Evolutionary conservation across 2,888 invertebrate species (phyloP), one percentile per base, ranked within the genome.

Genomic region (Euplagia quadripunctaria): DNA sequence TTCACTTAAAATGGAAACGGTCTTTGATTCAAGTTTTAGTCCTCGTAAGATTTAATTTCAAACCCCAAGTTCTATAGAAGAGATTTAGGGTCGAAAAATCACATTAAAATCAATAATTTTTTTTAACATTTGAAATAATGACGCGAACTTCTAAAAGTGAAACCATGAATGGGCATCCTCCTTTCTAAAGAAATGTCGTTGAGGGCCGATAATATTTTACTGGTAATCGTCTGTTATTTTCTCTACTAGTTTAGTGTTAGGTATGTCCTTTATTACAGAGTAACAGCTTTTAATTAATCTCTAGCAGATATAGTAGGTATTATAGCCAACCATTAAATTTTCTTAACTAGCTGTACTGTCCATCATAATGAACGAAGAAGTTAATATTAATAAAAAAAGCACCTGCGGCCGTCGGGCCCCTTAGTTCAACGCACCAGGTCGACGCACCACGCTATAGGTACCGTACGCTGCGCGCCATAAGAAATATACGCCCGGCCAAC

Each of bases 341-440:
- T 76, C 64, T 75, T 71, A 79, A 81, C 78, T 81, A 76, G 77
- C 46, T n/a, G 67, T 63, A 70, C 77, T 80, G 80, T 82, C 77
- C 75, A 80, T 83, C 84, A 78, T 82, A 81, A 85, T 84, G 69
- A 84, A 87, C 82, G 79, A 79, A 82, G 84, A 83, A 86, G 83
- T 85, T 86, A 85, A 87, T 88, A 89, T 89, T 87, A 89, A 88
- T 86, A 86, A 92, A 58, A 93, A 90, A 92, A 87, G 87, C 90
- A 89, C 85, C 79, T 80, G 85, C 85, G 90, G 89, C 90, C 88
- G 63, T 85, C 89, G 88, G 89, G 92, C 91, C 90, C 89, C 93
- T 90, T 91, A 87, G 94, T 95, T 94, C 94, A 94, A 92, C 91
- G 94, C 85, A 91, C 93, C 90, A 89, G 94, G 94, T 95, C 94